Evolutionary conservation across 2,797 vertebrate genomes (phyloP).

Genomic region (Hapalemur alaotrensis): DNA sequence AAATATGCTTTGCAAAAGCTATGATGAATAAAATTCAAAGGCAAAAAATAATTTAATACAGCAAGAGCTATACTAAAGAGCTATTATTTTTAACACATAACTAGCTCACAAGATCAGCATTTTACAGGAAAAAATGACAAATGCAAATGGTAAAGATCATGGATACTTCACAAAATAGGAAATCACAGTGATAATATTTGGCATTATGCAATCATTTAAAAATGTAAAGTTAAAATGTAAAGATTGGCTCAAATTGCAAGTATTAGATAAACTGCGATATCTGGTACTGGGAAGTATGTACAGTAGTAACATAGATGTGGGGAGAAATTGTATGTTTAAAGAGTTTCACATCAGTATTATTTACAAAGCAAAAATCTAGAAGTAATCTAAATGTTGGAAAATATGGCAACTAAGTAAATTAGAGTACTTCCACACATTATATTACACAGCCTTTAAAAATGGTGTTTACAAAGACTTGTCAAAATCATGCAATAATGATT

Average conservation of each 20-base stretch:
- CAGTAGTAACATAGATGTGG: background rate
- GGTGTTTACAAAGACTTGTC: background rate
- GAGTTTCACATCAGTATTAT: background rate
- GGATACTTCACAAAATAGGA: background rate
- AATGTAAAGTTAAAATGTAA: background rate
- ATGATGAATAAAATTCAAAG: background rate
- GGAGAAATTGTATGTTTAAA: background rate
- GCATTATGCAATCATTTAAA: background rate
- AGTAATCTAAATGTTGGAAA: background rate
- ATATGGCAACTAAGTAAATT: background rate
- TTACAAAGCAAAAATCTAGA: background rate
- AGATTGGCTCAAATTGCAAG: background rate
- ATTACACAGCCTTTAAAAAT: background rate
- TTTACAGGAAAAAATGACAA: background rate
- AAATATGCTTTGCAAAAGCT: background rate
- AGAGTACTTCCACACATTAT: background rate
- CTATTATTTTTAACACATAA: background rate
- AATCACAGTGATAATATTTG: background rate
- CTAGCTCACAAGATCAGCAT: background rate
- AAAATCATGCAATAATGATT: background rate
- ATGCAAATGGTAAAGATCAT: background rate
- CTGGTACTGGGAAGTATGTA: background rate
- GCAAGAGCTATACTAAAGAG: background rate
- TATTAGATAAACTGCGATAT: background rate
- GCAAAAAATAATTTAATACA: background rate